These are phyloP conservation scores for Lerema accius DNA, from an alignment of 1,140 invertebrate species.

Conservation along the genomic window DNA sequence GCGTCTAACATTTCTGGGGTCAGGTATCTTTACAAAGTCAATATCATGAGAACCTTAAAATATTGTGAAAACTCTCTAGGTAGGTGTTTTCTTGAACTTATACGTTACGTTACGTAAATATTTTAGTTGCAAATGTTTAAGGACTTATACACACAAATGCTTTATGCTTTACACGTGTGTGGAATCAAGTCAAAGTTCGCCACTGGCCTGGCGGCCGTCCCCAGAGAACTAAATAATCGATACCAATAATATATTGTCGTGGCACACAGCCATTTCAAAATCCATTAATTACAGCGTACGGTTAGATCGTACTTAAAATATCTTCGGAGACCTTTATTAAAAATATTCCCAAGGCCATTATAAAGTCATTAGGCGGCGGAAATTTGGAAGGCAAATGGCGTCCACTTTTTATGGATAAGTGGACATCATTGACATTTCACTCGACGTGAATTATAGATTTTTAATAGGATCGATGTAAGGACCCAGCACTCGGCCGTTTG, in stretches of 20 bases:
- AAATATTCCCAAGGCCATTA: slow-evolving; percentile 18
- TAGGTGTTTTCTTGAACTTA: too few species aligned
- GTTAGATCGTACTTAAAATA: slow-evolving; percentile 2
- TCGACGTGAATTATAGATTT: slow-evolving; percentile 14
- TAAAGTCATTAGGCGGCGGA: slow-evolving; percentile 12
- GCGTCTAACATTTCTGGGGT: too few species aligned
- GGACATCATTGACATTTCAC: slow-evolving; percentile 10
- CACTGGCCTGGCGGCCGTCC: neutral
- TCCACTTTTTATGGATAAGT: neutral
- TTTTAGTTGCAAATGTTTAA: too few species aligned
- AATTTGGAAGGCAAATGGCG: slow-evolving; percentile 17
- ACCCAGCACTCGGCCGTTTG: neutral
- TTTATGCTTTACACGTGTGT: too few species aligned
- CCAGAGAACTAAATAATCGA: neutral
- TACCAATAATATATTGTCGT: neutral
- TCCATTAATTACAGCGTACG: neutral
- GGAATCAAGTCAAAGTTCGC: neutral
- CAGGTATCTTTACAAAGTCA: too few species aligned
- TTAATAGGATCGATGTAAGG: slow-evolving; percentile 2
- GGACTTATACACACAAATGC: too few species aligned
- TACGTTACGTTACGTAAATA: too few species aligned
- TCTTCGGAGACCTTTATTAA: slow-evolving; percentile 10
- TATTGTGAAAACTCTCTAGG: too few species aligned
- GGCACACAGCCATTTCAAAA: neutral
- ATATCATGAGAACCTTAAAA: too few species aligned